Percentiles rank a stretch among this genome's conserved stretches.
phyloP scores from a whole-genome alignment of 1,140 invertebrate species.

The Orius insidiosus region DNA sequence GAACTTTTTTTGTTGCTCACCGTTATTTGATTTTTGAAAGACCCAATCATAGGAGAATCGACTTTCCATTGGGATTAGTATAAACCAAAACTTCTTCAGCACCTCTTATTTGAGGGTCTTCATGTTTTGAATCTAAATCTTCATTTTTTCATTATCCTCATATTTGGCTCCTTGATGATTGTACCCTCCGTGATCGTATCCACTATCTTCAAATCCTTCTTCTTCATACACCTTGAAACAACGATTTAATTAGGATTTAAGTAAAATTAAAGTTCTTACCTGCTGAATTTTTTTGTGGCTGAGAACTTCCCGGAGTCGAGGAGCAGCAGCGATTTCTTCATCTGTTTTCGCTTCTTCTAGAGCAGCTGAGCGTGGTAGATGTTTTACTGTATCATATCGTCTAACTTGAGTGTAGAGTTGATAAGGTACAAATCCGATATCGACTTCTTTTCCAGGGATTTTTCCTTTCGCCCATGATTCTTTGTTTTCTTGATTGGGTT shows the following conservation, averaged over 20 bases:
- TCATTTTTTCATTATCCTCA: constrained; percentile 12
- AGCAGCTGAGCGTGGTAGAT: constrained; percentile 37
- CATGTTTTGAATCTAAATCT: constrained; percentile 6
- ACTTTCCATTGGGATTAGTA: neutral
- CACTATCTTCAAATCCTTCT: constrained; percentile 59
- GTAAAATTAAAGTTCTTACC: constrained; percentile 12
- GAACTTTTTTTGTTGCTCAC: constrained; percentile 12
- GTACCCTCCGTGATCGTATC: constrained; percentile 56
- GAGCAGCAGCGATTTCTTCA: constrained; percentile 40
- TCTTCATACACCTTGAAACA: constrained; percentile 47
- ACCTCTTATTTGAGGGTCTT: neutral
- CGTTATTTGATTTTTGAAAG: constrained; percentile 10
- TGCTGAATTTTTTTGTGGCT: constrained; percentile 46
- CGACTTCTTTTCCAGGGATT: constrained; percentile 23
- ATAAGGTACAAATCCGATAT: constrained; percentile 40
- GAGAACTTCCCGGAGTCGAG: constrained; percentile 42
- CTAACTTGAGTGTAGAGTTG: constrained; percentile 46
- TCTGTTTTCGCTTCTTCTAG: constrained; percentile 33
- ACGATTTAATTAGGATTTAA: neutral
- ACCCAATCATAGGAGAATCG: neutral
- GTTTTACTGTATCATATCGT: constrained; percentile 37
- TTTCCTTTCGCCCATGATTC: constrained; percentile 30
- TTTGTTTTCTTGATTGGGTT: constrained; percentile 30
- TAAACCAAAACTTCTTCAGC: too few relatives aligned
- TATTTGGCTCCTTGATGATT: constrained; percentile 40